phyloP scores from a whole-genome alignment of 2,797 vertebrate genomes.

The Protosalanx chinensis region DNA sequence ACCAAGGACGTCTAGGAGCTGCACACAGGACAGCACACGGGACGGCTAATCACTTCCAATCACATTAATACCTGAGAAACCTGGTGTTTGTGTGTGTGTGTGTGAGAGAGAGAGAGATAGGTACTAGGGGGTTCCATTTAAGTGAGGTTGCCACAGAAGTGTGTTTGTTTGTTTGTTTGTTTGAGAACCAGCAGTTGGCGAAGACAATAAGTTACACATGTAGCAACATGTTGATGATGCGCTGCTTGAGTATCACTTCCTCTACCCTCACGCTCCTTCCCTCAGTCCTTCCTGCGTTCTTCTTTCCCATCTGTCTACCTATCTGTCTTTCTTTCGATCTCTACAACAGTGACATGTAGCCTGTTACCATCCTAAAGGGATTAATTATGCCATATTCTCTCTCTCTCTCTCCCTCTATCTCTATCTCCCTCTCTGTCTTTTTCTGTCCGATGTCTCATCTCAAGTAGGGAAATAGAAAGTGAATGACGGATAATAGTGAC shows the following conservation, averaged over 20 bases:
- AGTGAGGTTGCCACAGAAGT: not conserved
- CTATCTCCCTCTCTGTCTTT: not conserved
- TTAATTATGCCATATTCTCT: not conserved
- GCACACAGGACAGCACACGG: no score
- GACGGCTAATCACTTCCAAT: no score
- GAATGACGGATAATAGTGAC: not conserved
- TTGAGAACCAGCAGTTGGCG: not conserved
- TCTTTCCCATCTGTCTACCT: conserved; percentile 11
- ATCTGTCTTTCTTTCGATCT: conserved; percentile 17
- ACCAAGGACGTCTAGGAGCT: not conserved
- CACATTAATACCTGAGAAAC: no score
- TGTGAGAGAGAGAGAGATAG: not conserved
- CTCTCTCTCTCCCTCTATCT: not conserved
- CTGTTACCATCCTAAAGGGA: no score
- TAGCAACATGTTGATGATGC: not conserved
- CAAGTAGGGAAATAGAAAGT: conserved; percentile 12
- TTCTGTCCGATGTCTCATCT: conserved; percentile 10
- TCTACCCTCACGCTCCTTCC: not conserved
- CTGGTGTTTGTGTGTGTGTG: not conserved
- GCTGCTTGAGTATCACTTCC: not conserved
- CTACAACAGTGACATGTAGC: no score
- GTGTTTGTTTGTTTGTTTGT: conserved; percentile 1
- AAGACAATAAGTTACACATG: not conserved
- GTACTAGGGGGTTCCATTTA: conserved; percentile 24
- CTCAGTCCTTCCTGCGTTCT: not conserved